Base-by-base conservation (phyloP, 2,797 vertebrate species). In the Pitangus sulphuratus region DNA sequence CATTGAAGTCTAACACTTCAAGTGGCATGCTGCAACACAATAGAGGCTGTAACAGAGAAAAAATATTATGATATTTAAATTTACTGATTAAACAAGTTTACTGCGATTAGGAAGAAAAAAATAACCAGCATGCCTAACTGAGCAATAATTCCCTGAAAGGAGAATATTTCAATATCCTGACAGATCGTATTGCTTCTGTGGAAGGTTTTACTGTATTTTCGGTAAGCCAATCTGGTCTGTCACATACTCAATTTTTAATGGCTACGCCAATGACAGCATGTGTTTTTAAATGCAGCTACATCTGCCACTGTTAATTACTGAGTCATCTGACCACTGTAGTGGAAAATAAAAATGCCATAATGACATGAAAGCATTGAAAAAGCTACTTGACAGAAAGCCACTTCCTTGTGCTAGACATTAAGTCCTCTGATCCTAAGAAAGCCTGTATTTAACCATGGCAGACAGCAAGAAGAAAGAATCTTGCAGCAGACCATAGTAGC, bases 231-330 rank as follows among this genome's bases (percentile, higher is more conserved):
- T 87, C 95, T 86, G 72, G 48, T 78, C 93, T 96, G 75, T 74
- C 87, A 94, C 83, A 84, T 44, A 87, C 31, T 93, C 69, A 83
- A 85, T 78, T 95, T 96, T 92, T 94, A 93, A 95, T 95, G 91
- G 40, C 57, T 68, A 95, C 1, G 7, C 53, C 77, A 92, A 83
- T 79, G 87, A 53, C 83, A 80, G 80, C 75, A 70, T 71, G 66
- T 68, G 64, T 74, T 96, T 90, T 86, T 89, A 96, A 88, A 95
- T 57, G 90, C 62, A 77, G 84, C 68, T 94, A 91, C 91, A 96
- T 96, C 87, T 96, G 95, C 86, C 85, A 75, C 69, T 69, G 78
- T 93, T 94, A 89, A 93, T 95, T 93, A 97, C 54, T 3, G 8
- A 87, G 58, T 92, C 87, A 89, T 78, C 83, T 90, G 80, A 92